These are phyloP conservation scores for Siniperca undulata DNA, from an alignment of 2,797 vertebrate species.

Conservation along the genomic window DNA sequence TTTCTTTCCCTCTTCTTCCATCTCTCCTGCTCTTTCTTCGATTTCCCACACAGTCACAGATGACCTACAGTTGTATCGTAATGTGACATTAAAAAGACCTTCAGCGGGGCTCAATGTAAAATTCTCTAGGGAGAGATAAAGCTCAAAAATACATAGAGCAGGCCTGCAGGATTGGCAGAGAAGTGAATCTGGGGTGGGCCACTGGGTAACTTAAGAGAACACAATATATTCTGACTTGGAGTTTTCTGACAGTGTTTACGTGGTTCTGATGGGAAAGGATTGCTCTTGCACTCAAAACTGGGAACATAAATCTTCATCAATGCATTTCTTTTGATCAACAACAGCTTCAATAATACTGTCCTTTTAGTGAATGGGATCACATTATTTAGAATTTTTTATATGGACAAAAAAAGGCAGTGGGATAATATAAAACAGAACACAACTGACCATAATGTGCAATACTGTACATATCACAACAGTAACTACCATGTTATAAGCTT, in stretches of 20 bases:
- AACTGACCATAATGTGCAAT: not conserved
- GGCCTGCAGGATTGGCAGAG: constrained; percentile 73
- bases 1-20: not conserved
- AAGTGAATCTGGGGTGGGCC: constrained; percentile 68
- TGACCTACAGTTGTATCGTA: constrained; percentile 50
- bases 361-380: constrained; percentile 34
- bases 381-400: constrained; percentile 19
- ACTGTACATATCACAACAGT: not conserved
- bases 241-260: constrained; percentile 76
- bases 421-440: constrained; percentile 54
- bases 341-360: constrained; percentile 48
- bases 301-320: constrained; percentile 78
- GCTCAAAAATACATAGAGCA: constrained; percentile 78
- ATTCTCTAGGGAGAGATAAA: constrained; percentile 59
- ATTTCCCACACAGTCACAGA: constrained; percentile 36
- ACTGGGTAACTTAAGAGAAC: constrained; percentile 67
- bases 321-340: constrained; percentile 68
- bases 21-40: constrained; percentile 9
- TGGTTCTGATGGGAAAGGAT: constrained; percentile 71
- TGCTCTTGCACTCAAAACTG: constrained; percentile 54
- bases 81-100: constrained; percentile 76
- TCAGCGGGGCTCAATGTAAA: constrained; percentile 46
- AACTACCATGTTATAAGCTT: not conserved
- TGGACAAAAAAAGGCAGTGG: constrained; percentile 2
- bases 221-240: constrained; percentile 64